Evolutionary conservation across 1,140 invertebrate genomes (phyloP).

Genomic region (Rhopalosiphum padi): DNA sequence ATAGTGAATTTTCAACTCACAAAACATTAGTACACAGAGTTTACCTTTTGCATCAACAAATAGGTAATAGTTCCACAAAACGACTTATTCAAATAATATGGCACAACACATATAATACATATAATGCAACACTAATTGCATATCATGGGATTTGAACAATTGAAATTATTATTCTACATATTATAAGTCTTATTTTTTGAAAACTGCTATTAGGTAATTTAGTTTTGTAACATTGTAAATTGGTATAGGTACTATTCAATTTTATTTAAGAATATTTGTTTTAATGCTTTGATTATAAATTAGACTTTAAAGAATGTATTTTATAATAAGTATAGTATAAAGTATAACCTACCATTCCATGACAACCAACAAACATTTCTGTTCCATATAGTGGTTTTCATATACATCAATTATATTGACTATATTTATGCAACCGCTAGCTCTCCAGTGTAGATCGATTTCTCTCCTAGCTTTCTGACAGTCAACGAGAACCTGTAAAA

Average conservation of each 20-base stretch:
- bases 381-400: slow-evolving; percentile 90
- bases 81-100: too few relatives aligned
- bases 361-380: slow-evolving; percentile 91
- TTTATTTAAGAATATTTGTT: background rate
- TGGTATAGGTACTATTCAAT: background rate
- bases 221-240: too few relatives aligned
- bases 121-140: background rate
- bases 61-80: too few relatives aligned
- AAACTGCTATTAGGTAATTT: too few relatives aligned
- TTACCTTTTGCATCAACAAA: too few relatives aligned
- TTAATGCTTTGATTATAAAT: background rate
- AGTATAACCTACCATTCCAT: slow-evolving; percentile 87
- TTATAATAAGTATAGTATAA: background rate
- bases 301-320: background rate
- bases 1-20: too few relatives aligned
- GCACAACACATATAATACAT: too few relatives aligned
- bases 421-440: slow-evolving; percentile 88
- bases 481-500: slow-evolving; percentile 84
- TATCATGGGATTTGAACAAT: background rate
- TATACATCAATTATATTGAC: slow-evolving; percentile 95
- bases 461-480: slow-evolving; percentile 90
- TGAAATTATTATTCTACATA: background rate
- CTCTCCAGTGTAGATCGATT: slow-evolving; percentile 94
- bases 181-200: background rate
- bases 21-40: too few relatives aligned